phyloP scores from a whole-genome alignment of 2,888 invertebrate species.

The Tinea pellionella region DNA sequence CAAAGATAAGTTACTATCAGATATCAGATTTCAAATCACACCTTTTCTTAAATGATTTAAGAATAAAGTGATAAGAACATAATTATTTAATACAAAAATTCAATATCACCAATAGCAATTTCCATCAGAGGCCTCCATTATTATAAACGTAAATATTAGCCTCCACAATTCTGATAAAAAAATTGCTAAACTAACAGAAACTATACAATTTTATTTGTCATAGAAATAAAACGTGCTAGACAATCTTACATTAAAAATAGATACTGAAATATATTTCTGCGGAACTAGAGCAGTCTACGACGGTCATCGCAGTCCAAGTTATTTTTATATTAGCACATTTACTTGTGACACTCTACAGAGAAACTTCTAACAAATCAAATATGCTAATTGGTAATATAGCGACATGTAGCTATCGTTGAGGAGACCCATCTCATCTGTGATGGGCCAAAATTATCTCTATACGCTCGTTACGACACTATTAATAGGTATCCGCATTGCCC shows the following conservation, averaged over 20 bases:
- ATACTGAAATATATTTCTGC: background rate
- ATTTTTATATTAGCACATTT: conserved; percentile 1
- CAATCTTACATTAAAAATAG: background rate
- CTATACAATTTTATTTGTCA: background rate
- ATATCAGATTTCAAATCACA: too few species aligned
- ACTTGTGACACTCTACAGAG: background rate
- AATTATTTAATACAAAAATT: too few species aligned
- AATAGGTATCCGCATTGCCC: conserved; percentile 50
- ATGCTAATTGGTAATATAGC: background rate
- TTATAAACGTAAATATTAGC: too few species aligned
- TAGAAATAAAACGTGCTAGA: conserved; percentile 3
- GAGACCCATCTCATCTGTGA: background rate
- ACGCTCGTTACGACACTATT: conserved; percentile 28
- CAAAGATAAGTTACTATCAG: too few species aligned
- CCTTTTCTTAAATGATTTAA: too few species aligned
- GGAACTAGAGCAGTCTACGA: background rate
- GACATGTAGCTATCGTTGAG: background rate
- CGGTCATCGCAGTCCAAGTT: background rate
- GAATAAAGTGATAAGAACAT: too few species aligned
- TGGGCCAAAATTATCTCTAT: conserved; percentile 1
- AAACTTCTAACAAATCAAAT: background rate
- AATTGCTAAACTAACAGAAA: background rate
- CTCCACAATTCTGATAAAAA: background rate
- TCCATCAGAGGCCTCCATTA: too few species aligned
- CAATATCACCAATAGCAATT: too few species aligned